Evolutionary conservation across 2,888 invertebrate species (phyloP).

Genomic region (Meiosimyza platycephala): DNA sequence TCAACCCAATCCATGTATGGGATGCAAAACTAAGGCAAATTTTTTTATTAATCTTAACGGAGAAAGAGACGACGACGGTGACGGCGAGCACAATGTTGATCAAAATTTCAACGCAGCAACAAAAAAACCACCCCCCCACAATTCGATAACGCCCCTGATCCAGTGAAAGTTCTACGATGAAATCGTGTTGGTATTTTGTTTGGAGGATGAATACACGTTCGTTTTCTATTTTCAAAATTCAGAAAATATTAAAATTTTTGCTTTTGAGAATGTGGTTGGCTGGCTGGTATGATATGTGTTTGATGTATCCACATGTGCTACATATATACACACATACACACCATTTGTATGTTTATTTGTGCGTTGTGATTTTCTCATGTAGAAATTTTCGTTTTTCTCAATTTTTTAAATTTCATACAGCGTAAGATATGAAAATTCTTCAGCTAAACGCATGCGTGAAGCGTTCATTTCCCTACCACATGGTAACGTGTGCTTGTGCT

Average conservation of each 20-base stretch:
- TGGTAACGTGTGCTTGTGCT: background rate
- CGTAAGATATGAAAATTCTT: slow-evolving; percentile 38
- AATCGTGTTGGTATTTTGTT: slow-evolving; percentile 18
- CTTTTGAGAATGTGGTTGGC: background rate
- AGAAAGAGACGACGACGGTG: slow-evolving; percentile 17
- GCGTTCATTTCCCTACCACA: background rate
- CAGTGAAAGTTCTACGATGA: background rate
- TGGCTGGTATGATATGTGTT: too few species aligned
- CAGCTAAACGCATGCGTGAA: slow-evolving; percentile 16
- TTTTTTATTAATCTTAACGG: slow-evolving; percentile 34
- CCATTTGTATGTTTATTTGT: background rate
- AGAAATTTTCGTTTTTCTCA: background rate
- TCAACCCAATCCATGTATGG: slow-evolving; percentile 67
- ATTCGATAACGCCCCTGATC: slow-evolving; percentile 5
- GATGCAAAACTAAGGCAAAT: slow-evolving; percentile 60
- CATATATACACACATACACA: background rate
- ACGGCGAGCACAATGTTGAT: slow-evolving; percentile 34
- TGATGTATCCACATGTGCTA: background rate
- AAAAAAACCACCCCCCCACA: slow-evolving; percentile 6
- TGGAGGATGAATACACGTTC: slow-evolving; percentile 23
- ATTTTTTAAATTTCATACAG: slow-evolving; percentile 27
- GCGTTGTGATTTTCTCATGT: too few species aligned
- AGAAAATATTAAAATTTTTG: slow-evolving; percentile 16
- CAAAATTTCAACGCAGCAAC: slow-evolving; percentile 30
- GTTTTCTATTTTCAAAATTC: slow-evolving; percentile 34